Conservation (phyloP, 2,888 invertebrate species). For the Ormia ochracea region DNA sequence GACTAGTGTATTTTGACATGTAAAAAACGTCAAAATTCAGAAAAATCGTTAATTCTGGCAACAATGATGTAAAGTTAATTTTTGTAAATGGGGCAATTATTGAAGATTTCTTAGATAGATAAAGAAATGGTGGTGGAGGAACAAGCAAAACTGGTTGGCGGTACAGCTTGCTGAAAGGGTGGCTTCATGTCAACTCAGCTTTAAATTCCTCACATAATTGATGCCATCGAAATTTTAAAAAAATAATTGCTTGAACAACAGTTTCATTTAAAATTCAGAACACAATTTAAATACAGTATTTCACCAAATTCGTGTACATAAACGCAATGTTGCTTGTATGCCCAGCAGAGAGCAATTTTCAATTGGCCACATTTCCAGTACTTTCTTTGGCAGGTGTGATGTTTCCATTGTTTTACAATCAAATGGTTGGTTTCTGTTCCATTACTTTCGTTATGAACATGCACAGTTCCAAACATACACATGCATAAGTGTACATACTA, state of each 20-base stretch:
- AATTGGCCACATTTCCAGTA: neutral
- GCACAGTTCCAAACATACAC: no score
- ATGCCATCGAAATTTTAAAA: neutral
- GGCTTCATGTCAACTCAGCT: neutral
- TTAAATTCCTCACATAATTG: neutral
- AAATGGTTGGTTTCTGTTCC: neutral
- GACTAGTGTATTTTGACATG: no score
- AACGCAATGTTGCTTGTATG: neutral
- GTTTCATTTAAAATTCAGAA: neutral
- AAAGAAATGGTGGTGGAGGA: no score
- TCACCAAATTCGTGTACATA: no score
- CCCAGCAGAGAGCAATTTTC: neutral
- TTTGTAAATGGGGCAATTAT: no score
- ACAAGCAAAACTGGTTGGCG: no score
- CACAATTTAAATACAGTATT: no score
- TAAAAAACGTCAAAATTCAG: no score
- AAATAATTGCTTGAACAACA: neutral
- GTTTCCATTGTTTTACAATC: neutral
- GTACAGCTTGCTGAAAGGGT: neutral
- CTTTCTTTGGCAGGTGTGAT: slow-evolving; percentile 37
- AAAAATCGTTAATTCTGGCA: no score
- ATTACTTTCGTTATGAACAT: neutral
- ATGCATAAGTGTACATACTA: neutral
- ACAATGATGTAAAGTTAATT: no score
- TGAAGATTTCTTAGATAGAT: no score